Evolutionary conservation across 1,140 invertebrate species (phyloP).

Genomic region (Lycorma delicatula): DNA sequence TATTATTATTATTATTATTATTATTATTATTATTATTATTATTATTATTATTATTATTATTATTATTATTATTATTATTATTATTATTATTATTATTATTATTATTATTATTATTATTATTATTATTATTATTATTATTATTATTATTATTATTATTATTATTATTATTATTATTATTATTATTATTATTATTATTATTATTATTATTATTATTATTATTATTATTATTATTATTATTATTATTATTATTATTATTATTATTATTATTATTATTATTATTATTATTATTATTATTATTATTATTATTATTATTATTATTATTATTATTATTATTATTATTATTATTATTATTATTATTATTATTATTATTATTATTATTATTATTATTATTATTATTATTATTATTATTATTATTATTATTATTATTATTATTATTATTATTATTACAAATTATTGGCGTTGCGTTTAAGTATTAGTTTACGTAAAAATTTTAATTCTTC

Average conservation of each 20-base stretch:
- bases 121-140: background rate
- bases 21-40: too few relatives aligned
- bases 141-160: background rate
- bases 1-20: too few relatives aligned
- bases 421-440: conserved; percentile 10
- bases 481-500: too few relatives aligned
- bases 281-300: background rate
- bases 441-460: conserved; percentile 14
- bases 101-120: background rate
- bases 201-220: background rate
- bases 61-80: background rate
- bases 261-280: background rate
- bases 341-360: background rate
- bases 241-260: background rate
- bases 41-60: too few relatives aligned
- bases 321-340: background rate
- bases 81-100: background rate
- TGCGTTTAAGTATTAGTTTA: too few relatives aligned
- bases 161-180: background rate
- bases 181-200: background rate
- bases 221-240: background rate
- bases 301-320: background rate
- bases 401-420: conserved; percentile 1
- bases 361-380: background rate
- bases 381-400: background rate